phyloP scores from a whole-genome alignment of 2,888 invertebrate genomes.

The Hirtodrosophila alboralis region DNA sequence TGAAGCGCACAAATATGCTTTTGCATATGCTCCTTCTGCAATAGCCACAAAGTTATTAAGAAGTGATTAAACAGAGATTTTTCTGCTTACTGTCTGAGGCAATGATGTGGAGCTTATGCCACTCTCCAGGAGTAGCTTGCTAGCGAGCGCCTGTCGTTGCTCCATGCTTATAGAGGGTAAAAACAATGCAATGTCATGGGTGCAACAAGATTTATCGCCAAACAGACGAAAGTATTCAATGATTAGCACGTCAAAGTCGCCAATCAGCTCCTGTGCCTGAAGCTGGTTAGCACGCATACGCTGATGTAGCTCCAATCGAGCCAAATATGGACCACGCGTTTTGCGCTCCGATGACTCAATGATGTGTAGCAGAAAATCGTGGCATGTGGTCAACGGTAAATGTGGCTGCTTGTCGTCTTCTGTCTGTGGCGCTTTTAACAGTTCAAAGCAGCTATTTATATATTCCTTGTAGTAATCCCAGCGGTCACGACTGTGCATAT shows the following conservation, averaged over 20 bases:
- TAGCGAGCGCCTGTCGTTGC: slow-evolving; percentile 87
- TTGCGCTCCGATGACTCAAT: slow-evolving; percentile 85
- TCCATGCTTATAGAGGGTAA: slow-evolving; percentile 86
- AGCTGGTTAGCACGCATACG: slow-evolving; percentile 86
- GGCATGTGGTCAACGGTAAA: slow-evolving; percentile 74
- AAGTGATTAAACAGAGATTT: slow-evolving; percentile 4
- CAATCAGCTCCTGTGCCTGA: slow-evolving; percentile 86
- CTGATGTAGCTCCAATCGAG: slow-evolving; percentile 90
- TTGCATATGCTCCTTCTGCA: slow-evolving; percentile 90
- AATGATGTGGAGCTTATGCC: slow-evolving; percentile 87
- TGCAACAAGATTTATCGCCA: slow-evolving; percentile 94
- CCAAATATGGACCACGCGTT: slow-evolving; percentile 92
- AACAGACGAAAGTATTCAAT: slow-evolving; percentile 91
- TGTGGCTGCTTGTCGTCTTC: slow-evolving; percentile 22
- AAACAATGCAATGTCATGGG: slow-evolving; percentile 92
- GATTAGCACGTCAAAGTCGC: slow-evolving; percentile 88
- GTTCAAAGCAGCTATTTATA: slow-evolving; percentile 88
- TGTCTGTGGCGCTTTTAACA: slow-evolving; percentile 83
- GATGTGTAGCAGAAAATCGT: slow-evolving; percentile 83
- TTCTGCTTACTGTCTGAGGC: slow-evolving; percentile 86
- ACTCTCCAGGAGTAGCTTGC: slow-evolving; percentile 87
- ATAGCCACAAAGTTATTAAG: neutral
- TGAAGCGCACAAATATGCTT: slow-evolving; percentile 92
- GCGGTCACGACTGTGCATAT: slow-evolving; percentile 86
- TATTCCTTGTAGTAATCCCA: slow-evolving; percentile 91